Percentiles rank a stretch among this genome's conserved stretches.
Evolutionary conservation across 2,888 invertebrate species (phyloP).

Genomic region (Andricus curvator): DNA sequence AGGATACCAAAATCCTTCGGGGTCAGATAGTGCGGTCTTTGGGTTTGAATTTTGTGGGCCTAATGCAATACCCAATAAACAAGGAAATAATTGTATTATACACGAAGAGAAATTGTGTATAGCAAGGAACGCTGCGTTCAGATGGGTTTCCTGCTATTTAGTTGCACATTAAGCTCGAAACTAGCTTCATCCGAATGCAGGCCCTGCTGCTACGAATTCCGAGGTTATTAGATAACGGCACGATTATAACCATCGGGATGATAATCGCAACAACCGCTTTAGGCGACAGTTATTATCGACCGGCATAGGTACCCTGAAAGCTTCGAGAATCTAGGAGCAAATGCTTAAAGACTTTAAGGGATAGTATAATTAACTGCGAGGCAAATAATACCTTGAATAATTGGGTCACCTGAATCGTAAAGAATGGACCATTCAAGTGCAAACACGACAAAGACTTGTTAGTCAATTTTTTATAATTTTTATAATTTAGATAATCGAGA

Average conservation of each 20-base stretch:
- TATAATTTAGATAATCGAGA: too few relatives aligned
- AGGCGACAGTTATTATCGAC: slow-evolving; percentile 40
- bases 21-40: too few relatives aligned
- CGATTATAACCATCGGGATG: slow-evolving; percentile 39
- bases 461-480: too few relatives aligned
- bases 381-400: neutral
- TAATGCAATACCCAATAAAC: neutral
- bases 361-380: neutral
- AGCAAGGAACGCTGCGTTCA: slow-evolving; percentile 26
- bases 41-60: too few relatives aligned
- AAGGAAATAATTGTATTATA: slow-evolving; percentile 29
- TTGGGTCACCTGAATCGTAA: neutral
- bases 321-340: neutral
- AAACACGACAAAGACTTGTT: too few relatives aligned
- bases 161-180: slow-evolving; percentile 35
- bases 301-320: neutral
- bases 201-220: slow-evolving; percentile 33
- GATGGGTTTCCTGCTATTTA: slow-evolving; percentile 40
- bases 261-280: slow-evolving; percentile 41
- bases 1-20: too few relatives aligned
- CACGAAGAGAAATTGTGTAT: neutral
- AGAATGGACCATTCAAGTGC: neutral
- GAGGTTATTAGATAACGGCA: slow-evolving; percentile 37
- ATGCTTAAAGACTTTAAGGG: slow-evolving; percentile 29
- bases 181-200: slow-evolving; percentile 35